Evolutionary conservation across 2,888 invertebrate species (phyloP), one percentile per base, ranked within the genome.

Genomic region (Sipha maydis): DNA sequence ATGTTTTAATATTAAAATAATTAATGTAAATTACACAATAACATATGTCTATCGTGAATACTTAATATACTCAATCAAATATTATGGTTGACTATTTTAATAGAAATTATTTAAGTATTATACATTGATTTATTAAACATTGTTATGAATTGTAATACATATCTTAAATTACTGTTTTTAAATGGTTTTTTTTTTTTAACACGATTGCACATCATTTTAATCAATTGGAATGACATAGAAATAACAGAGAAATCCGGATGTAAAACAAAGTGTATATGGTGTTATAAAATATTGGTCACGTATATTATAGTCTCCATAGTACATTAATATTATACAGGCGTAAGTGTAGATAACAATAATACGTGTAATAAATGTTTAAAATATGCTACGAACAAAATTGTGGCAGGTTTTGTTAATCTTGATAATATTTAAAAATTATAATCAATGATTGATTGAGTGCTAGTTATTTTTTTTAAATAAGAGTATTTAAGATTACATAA

Each of bases 181-280:
- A 71, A 71, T 71, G 14, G 3, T 71, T 71, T 71, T 71, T 17
- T 7, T 71, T 71, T 71, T 71, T 17, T 31, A 17, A 71, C 31
- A 71, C 5, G 71, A 31, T 71, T 17, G 25, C 38, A 25, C 25
- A 25, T 38, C 8, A 38, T 38, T 38, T 75, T 17, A 3, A 11
- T 71, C 11, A 11, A 31, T 71, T 28, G 31, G 17, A 75, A 75
- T 21, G 25, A 38, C 38, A 75, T 38, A 9, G 75, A 75, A 75
- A 8, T 21, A 38, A 38, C 38, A 38, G 78, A 69, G 67, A 85
- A 77, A 85, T 85, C 31, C 8, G 67, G 67, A 77, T 48, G 31
- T 48, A 48, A 48, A 48, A 67, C 48, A 61, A 48, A 76, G 28
- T 67, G 17, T 41, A 48, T 31, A 0, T 31, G n/a, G 19, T 38